phyloP scores from a whole-genome alignment of 2,113 vertebrate species.

The Thermophis baileyi region DNA sequence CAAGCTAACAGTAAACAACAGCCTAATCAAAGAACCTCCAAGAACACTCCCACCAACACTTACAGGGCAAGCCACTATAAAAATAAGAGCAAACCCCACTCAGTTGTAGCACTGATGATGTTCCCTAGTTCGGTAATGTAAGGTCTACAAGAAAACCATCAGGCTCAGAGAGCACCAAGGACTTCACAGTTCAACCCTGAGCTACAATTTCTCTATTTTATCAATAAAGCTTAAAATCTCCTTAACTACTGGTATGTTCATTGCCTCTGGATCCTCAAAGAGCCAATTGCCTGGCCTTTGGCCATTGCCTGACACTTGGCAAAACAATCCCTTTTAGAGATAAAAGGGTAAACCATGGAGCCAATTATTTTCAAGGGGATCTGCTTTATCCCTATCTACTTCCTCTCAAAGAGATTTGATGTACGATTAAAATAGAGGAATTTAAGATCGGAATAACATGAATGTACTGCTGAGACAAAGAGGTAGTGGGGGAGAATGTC shows the following conservation, averaged over 20 bases:
- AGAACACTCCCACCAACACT: neutral
- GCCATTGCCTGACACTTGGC: neutral
- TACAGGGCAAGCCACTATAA: neutral
- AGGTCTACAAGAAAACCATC: neutral
- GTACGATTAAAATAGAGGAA: constrained; percentile 12
- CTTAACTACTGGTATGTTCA: neutral
- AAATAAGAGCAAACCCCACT: neutral
- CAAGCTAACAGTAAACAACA: neutral
- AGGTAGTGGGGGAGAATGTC: neutral
- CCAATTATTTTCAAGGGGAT: constrained; percentile 10
- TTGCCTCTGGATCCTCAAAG: neutral
- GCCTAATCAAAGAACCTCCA: neutral
- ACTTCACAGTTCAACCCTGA: neutral
- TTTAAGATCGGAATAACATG: constrained; percentile 1
- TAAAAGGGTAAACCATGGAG: neutral
- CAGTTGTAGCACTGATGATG: neutral
- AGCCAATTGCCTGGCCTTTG: neutral
- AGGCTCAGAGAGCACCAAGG: neutral
- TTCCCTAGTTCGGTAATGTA: neutral
- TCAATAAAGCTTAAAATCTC: neutral
- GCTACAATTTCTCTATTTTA: neutral
- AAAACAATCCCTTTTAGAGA: constrained; percentile 14
- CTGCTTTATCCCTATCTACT: neutral
- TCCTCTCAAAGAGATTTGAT: neutral
- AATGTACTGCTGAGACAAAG: neutral